Evolutionary conservation across 2,888 invertebrate species (phyloP), one percentile per base, ranked within the genome.

Genomic region (Argyresthia goedartella): DNA sequence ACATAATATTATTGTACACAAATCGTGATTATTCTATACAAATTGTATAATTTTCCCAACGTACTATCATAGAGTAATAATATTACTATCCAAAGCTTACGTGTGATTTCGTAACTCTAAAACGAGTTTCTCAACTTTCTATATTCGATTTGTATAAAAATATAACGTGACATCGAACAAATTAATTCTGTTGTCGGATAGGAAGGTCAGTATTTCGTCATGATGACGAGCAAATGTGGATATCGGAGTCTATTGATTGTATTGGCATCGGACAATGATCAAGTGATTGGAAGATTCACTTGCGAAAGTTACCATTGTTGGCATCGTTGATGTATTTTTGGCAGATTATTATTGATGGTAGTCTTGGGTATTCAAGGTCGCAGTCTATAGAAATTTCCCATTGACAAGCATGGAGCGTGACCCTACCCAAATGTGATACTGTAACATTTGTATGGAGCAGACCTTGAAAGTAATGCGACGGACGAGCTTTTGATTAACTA

Each of bases 121-220:
- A 25, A 25, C 25, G 25, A 36, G 48, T 48, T 48, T 48, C 48
- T 3, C 36, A 48, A 48, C 48, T 48, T 48, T 48, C 48, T 36
- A 36, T 15, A 13, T 47, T 25, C 15, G 45, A 25, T 16, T 33
- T 49, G 15, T 49, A 15, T 9, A 36, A 39, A 39, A 36, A 11
- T 49, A 10, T 49, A n/a, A 49, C 36, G 25, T 39, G 49, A 13
- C 49, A 49, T 49, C 49, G 13, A 33, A 51, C 15, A 44, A 51
- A 48, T 53, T 33, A 15, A 47, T 49, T 42, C 36, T 51, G 44
- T 13, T 15, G 15, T 43, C 46, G 33, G 25, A 49, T 51, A 16
- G 51, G 44, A 49, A 49, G 51, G 51, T 51, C 54, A 46, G 36
- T 16, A 25, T 49, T 49, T 49, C 49, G 41, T 41, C 49, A 47